phyloP scores from a whole-genome alignment of 2,797 vertebrate genomes.

The Muscicapa comitata region DNA sequence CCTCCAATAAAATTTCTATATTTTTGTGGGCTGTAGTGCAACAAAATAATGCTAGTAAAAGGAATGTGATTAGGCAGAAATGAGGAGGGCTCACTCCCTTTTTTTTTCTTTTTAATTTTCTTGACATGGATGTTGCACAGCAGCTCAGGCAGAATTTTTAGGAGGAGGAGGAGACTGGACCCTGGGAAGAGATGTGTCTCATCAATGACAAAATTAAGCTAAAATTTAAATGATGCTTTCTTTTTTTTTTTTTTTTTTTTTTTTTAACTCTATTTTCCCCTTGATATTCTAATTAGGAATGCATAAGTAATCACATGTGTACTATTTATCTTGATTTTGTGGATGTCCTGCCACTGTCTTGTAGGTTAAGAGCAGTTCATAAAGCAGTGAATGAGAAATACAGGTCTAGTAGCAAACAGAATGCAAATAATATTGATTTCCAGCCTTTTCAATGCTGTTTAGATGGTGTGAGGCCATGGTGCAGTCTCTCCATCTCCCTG shows the following conservation, averaged over 20 bases:
- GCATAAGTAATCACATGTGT: fast-evolving
- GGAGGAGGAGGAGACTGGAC: background rate
- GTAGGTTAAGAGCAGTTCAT: background rate
- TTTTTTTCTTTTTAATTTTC: background rate
- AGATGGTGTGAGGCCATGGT: background rate
- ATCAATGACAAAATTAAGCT: background rate
- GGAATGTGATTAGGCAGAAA: background rate
- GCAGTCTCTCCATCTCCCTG: background rate
- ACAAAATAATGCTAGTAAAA: background rate
- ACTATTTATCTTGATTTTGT: background rate
- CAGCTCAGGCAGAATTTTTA: background rate
- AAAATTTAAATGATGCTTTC: background rate
- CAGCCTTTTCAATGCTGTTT: background rate
- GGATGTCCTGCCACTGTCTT: background rate
- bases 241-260: background rate
- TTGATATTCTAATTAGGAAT: background rate
- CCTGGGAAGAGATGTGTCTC: background rate
- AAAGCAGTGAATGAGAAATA: background rate
- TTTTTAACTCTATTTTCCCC: background rate
- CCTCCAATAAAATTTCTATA: background rate
- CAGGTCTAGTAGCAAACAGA: background rate
- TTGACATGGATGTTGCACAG: background rate
- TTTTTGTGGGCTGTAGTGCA: background rate
- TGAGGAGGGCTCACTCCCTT: background rate
- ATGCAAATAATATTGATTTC: background rate